Evolutionary conservation across 1,140 invertebrate species (phyloP), one percentile per base, ranked within the genome.

Genomic region (Drosophila malerkotliana): DNA sequence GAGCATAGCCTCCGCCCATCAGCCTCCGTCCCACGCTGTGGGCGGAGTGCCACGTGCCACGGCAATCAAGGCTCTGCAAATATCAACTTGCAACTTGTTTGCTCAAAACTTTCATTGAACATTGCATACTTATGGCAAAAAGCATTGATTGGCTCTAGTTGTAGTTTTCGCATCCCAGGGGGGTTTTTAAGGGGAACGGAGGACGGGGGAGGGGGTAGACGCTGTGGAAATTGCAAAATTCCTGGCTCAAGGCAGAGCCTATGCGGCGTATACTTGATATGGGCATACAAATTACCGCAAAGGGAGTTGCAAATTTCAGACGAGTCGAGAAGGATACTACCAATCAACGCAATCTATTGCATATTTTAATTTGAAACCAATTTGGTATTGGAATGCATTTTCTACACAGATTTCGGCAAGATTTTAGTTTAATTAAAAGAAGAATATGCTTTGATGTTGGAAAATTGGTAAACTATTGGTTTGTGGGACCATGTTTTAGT

Each of bases 1-100:
- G 14, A 12, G 34, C 34, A 37, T 26, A 15, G 18, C 39, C 34
- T 26, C 18, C 6, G 1, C 26, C 26, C 26, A 28, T 6, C 10
- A 15, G 14, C n/a, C 12, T 14, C 12, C 12, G 12, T n/a, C 37
- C 1, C 28, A 30, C 28, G 28, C 8, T 6, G 30, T 8, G 30
- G 30, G 9, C 30, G 51, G 9, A 6, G 41, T 14, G 75, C 52
- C 60, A 54, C 47, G 47, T 67, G 54, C 44, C 49, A 32, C 56
- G 61, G 48, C 67, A 73, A 78, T 79, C 77, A 80, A 80, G 72
- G 73, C 68, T 81, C 54, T 73, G 73, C 79, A 81, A 81, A 81
- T 72, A 81, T 81, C 78, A 80, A 77, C 78, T 81, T 77, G 78
- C 66, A 62, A 45, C 67, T 68, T 81, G 78, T 81, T 81, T 81